A percentile compares a stretch with the other conserved stretches of the same genome.
Evolutionary conservation across 2,797 vertebrate genomes (phyloP).

Genomic region (Silurus aristotelis): DNA sequence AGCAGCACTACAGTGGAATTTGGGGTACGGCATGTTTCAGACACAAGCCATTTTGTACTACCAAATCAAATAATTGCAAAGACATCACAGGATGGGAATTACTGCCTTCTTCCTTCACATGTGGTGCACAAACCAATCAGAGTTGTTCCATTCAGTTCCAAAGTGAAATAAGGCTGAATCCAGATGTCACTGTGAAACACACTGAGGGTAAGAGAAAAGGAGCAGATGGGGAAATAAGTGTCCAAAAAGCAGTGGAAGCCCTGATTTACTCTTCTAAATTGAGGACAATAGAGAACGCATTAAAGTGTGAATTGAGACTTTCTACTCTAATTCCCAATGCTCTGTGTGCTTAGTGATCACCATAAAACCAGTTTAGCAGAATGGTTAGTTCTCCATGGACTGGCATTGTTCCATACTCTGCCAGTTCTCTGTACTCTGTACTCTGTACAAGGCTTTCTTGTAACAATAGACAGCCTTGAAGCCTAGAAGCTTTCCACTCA

Average conservation of each 20-base stretch:
- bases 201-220: background rate
- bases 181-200: constrained; percentile 23
- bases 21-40: background rate
- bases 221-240: constrained; percentile 37
- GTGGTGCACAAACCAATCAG: constrained; percentile 28
- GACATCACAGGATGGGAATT: constrained; percentile 6
- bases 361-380: constrained; percentile 57
- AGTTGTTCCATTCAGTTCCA: constrained; percentile 19
- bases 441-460: constrained; percentile 51
- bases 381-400: constrained; percentile 48
- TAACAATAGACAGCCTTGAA: constrained; percentile 55
- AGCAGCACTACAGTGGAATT: background rate
- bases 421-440: constrained; percentile 46
- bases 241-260: constrained; percentile 46
- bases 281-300: background rate
- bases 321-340: constrained; percentile 49
- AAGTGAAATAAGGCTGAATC: constrained; percentile 34
- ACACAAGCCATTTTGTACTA: constrained; percentile 20
- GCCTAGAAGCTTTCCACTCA: constrained; percentile 43
- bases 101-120: constrained; percentile 3
- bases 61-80: constrained; percentile 17
- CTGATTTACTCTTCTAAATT: constrained; percentile 38
- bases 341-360: constrained; percentile 16
- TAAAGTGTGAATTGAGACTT: constrained; percentile 45
- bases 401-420: constrained; percentile 40